Percentiles rank a stretch among this genome's conserved stretches.
These are phyloP conservation scores for Ochotona curzoniae DNA, from an alignment of 2,113 vertebrate genomes.

Conservation along the genomic window DNA sequence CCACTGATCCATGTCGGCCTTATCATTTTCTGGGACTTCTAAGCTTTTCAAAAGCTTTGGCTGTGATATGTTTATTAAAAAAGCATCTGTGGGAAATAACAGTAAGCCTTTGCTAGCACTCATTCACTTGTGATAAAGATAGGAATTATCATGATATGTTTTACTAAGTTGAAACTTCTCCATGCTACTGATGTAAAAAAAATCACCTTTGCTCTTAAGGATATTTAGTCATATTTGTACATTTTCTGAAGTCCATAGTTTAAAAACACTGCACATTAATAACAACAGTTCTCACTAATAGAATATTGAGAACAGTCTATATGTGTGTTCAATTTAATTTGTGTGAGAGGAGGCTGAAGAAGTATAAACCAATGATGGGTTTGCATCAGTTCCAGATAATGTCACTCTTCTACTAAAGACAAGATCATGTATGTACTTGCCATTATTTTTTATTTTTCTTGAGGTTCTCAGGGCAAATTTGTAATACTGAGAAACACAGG, in stretches of 20 bases:
- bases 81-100: neutral
- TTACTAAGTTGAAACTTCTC: conserved; percentile 31
- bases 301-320: neutral
- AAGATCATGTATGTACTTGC: neutral
- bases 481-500: neutral
- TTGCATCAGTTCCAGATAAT: conserved; percentile 15
- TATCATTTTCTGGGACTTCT: neutral
- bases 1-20: neutral
- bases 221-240: neutral
- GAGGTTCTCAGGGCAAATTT: neutral
- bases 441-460: neutral
- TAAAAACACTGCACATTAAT: neutral
- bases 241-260: neutral
- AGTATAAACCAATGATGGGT: neutral
- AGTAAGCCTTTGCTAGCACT: neutral
- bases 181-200: neutral
- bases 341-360: neutral
- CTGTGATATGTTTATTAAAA: neutral
- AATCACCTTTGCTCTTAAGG: neutral
- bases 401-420: neutral
- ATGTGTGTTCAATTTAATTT: neutral
- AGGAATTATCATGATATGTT: neutral
- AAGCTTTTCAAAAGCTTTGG: conserved; percentile 24
- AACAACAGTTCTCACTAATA: neutral
- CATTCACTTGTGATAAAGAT: neutral